phyloP scores from a whole-genome alignment of 64 coral and sea anemone species.

The Dendronephthya gigantea region DNA sequence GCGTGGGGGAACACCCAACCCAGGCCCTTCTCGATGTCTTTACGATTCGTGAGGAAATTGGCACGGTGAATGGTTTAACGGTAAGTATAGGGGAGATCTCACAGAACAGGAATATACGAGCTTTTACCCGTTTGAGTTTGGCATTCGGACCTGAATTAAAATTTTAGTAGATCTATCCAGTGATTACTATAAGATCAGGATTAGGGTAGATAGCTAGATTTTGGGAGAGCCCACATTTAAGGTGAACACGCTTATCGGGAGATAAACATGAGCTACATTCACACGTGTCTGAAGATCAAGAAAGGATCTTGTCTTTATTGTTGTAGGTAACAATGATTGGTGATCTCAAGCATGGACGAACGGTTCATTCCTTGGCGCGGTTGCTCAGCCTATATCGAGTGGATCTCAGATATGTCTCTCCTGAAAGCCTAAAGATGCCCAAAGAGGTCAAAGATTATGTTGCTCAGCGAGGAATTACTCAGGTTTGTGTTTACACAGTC shows the following conservation, averaged over 20 bases:
- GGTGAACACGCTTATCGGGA: no score
- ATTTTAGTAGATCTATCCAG: no score
- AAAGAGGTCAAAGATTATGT: constrained; percentile 70
- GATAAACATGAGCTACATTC: no score
- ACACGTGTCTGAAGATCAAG: no score
- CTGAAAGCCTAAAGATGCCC: constrained; percentile 60
- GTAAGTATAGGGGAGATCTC: constrained; percentile 29
- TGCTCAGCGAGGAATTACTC: constrained; percentile 47
- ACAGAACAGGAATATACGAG: no score
- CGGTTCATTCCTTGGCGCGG: constrained; percentile 77
- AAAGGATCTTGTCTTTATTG: not conserved
- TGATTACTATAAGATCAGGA: no score
- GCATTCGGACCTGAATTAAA: no score
- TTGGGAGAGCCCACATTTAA: no score
- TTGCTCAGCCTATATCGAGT: constrained; percentile 80
- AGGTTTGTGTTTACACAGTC: constrained; percentile 36
- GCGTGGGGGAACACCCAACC: constrained; percentile 89
- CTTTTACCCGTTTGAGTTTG: no score
- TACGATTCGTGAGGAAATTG: constrained; percentile 97
- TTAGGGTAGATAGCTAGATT: no score
- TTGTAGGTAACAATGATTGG: constrained; percentile 85
- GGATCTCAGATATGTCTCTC: constrained; percentile 68
- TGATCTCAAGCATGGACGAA: constrained; percentile 87
- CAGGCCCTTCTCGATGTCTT: constrained; percentile 93
- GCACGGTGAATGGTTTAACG: constrained; percentile 93